These are phyloP conservation scores for Archaeoteleia sp. DNA, from an alignment of 2,888 invertebrate genomes.

Conservation along the genomic window DNA sequence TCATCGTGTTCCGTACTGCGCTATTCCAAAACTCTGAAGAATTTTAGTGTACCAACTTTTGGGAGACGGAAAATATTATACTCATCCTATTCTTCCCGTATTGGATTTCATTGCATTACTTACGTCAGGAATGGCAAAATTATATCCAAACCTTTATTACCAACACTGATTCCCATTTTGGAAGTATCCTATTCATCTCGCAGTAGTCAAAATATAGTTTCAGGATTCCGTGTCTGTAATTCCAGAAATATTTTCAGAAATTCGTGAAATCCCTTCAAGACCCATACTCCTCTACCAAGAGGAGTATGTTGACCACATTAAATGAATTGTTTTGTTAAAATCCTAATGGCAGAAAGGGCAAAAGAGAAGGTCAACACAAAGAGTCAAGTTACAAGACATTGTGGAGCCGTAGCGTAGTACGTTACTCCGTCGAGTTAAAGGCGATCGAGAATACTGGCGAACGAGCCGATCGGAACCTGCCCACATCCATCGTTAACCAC, in stretches of 20 bases:
- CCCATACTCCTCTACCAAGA: no score
- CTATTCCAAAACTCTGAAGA: slow-evolving; percentile 39
- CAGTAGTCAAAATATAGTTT: no score
- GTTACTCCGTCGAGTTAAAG: slow-evolving; percentile 9
- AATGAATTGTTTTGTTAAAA: no score
- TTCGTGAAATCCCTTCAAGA: no score
- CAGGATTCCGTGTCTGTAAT: no score
- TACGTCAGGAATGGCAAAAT: no score
- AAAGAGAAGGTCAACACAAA: slow-evolving; percentile 6
- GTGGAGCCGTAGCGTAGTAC: not conserved
- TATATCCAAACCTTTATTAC: slow-evolving; percentile 1
- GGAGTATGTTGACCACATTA: no score
- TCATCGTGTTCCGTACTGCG: not conserved
- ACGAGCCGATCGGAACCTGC: not conserved
- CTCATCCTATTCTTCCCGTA: not conserved
- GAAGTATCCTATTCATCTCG: no score
- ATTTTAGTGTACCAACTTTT: slow-evolving; percentile 29
- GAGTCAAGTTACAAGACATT: slow-evolving; percentile 7
- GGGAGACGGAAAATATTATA: slow-evolving; percentile 8
- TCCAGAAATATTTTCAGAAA: no score
- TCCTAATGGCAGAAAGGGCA: slow-evolving; percentile 2
- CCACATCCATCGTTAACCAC: slow-evolving; percentile 54
- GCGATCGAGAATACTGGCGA: no score
- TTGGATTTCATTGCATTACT: no score
- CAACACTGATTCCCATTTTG: no score